Conservation (phyloP, 2,797 vertebrate genomes). For the Alosa sapidissima region DNA sequence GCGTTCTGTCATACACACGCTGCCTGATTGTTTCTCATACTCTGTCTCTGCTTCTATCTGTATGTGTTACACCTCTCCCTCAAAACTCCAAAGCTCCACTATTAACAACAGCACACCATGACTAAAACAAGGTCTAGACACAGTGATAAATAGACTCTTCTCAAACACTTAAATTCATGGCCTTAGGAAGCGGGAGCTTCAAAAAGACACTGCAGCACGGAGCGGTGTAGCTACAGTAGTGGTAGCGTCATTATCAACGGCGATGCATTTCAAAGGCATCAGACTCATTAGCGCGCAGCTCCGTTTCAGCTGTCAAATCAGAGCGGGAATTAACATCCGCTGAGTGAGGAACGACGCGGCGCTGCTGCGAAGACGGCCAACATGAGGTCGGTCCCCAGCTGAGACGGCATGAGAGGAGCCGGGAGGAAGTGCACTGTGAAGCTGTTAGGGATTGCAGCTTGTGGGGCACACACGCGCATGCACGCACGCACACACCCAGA, state of each 20-base stretch:
- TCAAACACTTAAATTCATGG: background rate
- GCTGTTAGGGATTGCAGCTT: background rate
- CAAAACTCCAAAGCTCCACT: background rate
- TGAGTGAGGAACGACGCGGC: background rate
- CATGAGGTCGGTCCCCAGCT: background rate
- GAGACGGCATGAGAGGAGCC: background rate
- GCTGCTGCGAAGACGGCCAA: background rate
- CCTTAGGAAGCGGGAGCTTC: background rate
- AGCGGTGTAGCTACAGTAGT: background rate
- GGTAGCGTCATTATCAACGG: background rate
- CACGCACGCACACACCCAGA: background rate
- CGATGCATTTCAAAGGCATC: background rate
- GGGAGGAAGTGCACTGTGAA: background rate
- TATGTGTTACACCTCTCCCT: background rate
- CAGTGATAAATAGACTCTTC: background rate
- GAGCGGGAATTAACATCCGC: background rate
- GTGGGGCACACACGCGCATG: no score
- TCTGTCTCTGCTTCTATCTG: background rate
- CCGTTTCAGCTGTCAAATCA: constrained; percentile 9
- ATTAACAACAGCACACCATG: background rate
- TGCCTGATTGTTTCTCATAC: background rate
- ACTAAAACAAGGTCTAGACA: background rate
- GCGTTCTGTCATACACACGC: background rate
- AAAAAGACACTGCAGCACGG: background rate
- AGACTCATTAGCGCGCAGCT: background rate